Base-by-base conservation (phyloP, 2,888 invertebrate genomes). In the Erebia ligea region DNA sequence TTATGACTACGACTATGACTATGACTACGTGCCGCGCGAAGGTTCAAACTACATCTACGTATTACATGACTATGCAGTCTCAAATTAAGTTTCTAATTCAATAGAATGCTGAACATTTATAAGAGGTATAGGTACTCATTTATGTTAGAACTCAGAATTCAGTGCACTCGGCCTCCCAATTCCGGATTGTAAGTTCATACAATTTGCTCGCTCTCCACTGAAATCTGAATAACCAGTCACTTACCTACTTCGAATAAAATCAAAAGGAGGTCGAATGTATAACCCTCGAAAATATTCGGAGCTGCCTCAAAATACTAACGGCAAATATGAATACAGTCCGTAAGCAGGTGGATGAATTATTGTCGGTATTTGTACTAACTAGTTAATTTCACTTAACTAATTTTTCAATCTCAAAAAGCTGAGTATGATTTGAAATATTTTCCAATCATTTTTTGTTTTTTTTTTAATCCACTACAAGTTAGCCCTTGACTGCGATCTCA, bases 191-290 rank as follows among this genome's bases (percentile, higher is more conserved):
- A 54, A 54, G 64, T 52, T 54, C 40, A 54, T 64, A 54, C 64
- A 64, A 54, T 64, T 64, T 54, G 52, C 50, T 64, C 15, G 40
- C 52, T 64, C 52, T 66, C 57, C 66, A 57, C 17, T 54, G 17
- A 54, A 52, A 54, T 54, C 66, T 45, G 66, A 56, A 62, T 62
- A 62, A 66, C 56, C 56, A 34, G 34, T 34, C 34, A 57, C 66
- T 8, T 56, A 66, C n/a, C 21, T 66, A 42, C 57, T 56, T 64
- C 52, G 56, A 66, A 66, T 66, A 66, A 42, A 66, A 57, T 42
- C 66, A 66, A 66, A 56, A 42, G 66, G 42, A 66, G 42, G 56
- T 66, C 42, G 54, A 25, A 57, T 66, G 54, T 57, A 57, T 56
- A 19, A 45, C 66, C 52, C 64, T 50, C 25, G 50, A 52, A 54